These are phyloP conservation scores for Calephelis perditalis DNA, from an alignment of 2,888 invertebrate genomes.

Conservation along the genomic window DNA sequence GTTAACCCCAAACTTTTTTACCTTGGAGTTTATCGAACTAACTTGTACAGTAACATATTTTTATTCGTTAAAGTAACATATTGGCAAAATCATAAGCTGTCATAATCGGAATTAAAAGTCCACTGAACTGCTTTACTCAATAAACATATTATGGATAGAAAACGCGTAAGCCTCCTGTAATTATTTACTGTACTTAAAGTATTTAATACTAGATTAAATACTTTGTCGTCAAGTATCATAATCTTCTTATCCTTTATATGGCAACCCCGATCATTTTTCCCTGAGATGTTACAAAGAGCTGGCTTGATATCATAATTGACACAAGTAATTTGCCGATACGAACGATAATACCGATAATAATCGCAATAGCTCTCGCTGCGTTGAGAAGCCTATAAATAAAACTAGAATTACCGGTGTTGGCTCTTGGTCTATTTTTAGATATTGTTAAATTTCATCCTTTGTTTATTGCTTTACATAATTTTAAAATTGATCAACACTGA, in stretches of 20 bases:
- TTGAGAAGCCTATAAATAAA: conserved; percentile 31
- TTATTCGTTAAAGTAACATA: no score
- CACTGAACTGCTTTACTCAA: no score
- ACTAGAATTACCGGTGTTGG: conserved; percentile 26
- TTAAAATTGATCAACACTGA: background rate
- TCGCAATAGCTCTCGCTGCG: conserved; percentile 28
- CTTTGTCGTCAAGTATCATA: conserved; percentile 18
- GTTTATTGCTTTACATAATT: conserved; percentile 25
- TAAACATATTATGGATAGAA: background rate
- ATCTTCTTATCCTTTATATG: conserved; percentile 16
- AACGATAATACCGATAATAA: conserved; percentile 31
- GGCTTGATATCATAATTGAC: conserved; percentile 30
- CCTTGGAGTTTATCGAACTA: no score
- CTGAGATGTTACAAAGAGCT: conserved; percentile 25
- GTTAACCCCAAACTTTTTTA: no score
- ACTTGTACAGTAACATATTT: no score
- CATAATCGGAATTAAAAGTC: no score
- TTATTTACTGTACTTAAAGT: conserved; percentile 1
- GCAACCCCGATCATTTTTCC: conserved; percentile 24
- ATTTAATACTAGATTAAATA: background rate
- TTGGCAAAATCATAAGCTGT: no score
- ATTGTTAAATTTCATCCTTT: conserved; percentile 29
- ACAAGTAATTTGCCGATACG: conserved; percentile 30
- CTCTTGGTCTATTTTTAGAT: conserved; percentile 29
- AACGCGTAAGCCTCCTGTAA: background rate